These are phyloP conservation scores for Potamilus streckersoni DNA, from an alignment of 1,140 invertebrate genomes.

Conservation along the genomic window DNA sequence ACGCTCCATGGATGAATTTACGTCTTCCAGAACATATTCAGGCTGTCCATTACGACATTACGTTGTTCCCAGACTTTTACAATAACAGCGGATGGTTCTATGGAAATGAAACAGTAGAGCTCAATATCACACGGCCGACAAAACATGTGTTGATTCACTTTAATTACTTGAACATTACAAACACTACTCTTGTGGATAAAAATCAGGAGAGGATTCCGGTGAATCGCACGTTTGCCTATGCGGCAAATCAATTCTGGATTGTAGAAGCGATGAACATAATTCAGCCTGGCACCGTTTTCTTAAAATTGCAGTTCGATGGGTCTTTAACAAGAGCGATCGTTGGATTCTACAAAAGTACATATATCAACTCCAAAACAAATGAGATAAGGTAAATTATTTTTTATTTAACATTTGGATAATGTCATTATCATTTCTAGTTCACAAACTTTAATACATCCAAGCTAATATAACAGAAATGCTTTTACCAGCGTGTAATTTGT, in stretches of 20 bases:
- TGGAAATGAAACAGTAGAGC: constrained; percentile 59
- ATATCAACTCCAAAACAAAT: constrained; percentile 73
- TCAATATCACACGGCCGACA: constrained; percentile 55
- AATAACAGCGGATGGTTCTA: constrained; percentile 51
- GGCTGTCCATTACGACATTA: constrained; percentile 82
- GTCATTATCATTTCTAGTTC: too few relatives aligned
- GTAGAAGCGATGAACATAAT: constrained; percentile 71
- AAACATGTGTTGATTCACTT: constrained; percentile 67
- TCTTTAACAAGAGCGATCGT: constrained; percentile 76
- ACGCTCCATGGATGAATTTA: constrained; percentile 63
- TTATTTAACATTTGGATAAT: not conserved
- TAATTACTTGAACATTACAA: constrained; percentile 64
- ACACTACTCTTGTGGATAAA: constrained; percentile 35
- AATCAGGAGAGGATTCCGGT: constrained; percentile 45
- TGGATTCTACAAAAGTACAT: constrained; percentile 84
- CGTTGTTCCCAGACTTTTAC: constrained; percentile 77
- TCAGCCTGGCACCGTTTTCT: constrained; percentile 59
- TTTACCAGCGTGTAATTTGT: too few relatives aligned
- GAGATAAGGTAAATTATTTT: constrained; percentile 55
- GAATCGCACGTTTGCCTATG: constrained; percentile 68
- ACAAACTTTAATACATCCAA: too few relatives aligned
- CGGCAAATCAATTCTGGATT: constrained; percentile 77
- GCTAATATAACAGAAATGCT: too few relatives aligned
- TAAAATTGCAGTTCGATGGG: constrained; percentile 75
- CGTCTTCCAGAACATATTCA: constrained; percentile 77